Conservation (phyloP, 1,140 invertebrate genomes). For the Atta cephalotes region DNA sequence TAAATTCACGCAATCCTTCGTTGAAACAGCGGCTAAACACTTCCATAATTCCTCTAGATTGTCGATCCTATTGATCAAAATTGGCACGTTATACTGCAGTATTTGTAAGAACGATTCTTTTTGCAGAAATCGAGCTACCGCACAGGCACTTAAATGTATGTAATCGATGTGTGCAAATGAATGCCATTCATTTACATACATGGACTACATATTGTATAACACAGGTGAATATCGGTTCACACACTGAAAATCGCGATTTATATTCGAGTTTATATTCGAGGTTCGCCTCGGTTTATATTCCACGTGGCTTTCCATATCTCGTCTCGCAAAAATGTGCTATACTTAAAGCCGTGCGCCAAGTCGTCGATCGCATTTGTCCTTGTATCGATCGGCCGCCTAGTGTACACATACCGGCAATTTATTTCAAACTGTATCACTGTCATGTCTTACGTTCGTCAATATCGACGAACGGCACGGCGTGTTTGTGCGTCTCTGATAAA, state of each 20-base stretch:
- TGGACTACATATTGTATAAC: too few relatives aligned
- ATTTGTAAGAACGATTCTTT: background rate
- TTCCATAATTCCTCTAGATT: conserved; percentile 33
- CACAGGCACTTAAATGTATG: background rate
- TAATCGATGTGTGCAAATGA: background rate
- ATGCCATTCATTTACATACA: background rate
- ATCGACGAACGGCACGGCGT: background rate
- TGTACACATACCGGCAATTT: conserved; percentile 13
- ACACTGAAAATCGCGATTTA: background rate
- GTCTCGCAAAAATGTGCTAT: background rate
- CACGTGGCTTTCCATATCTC: background rate
- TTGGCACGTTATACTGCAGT: background rate
- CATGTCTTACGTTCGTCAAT: conserved; percentile 32
- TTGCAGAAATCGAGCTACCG: background rate
- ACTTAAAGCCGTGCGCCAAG: background rate
- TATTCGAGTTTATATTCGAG: background rate
- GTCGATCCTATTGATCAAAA: conserved; percentile 31
- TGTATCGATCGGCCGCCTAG: conserved; percentile 20
- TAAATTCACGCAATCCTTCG: conserved; percentile 15
- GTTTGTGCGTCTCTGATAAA: background rate
- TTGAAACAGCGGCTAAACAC: background rate
- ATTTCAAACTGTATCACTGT: background rate
- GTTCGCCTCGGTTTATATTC: background rate
- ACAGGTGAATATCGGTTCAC: too few relatives aligned
- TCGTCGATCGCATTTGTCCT: conserved; percentile 44